These are phyloP conservation scores for Bolinopsis microptera DNA, from an alignment of 37 sponge, comb jelly and placozoan genomes.

Conservation along the genomic window DNA sequence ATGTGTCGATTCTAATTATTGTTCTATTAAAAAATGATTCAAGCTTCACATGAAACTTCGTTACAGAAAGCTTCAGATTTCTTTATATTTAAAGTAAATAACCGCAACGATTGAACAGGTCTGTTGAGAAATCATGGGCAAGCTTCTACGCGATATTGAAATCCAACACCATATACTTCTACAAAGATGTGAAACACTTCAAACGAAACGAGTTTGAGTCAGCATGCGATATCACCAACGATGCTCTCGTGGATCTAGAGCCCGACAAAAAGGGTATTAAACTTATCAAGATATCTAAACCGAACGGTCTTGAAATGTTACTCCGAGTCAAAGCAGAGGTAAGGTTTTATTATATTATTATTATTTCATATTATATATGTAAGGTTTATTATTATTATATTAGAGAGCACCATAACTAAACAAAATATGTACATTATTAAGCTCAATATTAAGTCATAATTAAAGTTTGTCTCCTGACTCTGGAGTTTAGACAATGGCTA, in stretches of 20 bases:
- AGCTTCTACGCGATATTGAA: conserved; percentile 59
- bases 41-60: no score
- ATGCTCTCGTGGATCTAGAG: background rate
- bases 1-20: no score
- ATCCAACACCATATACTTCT: conserved; percentile 52
- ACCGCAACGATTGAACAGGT: no score
- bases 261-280: conserved; percentile 38
- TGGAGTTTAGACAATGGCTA: no score
- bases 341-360: no score
- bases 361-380: background rate
- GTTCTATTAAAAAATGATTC: no score
- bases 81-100: no score
- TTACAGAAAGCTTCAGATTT: no score
- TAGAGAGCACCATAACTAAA: background rate
- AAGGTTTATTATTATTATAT: background rate
- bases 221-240: background rate
- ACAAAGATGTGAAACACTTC: conserved; percentile 57
- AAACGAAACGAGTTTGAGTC: conserved; percentile 56
- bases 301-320: conserved; percentile 49
- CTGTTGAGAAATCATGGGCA: conserved; percentile 29
- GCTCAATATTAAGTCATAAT: no score
- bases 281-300: background rate
- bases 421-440: no score
- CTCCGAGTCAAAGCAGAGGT: conserved; percentile 18
- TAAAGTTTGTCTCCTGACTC: no score